Conservation (phyloP, 2,113 vertebrate species). For the Pangasianodon gigas region DNA sequence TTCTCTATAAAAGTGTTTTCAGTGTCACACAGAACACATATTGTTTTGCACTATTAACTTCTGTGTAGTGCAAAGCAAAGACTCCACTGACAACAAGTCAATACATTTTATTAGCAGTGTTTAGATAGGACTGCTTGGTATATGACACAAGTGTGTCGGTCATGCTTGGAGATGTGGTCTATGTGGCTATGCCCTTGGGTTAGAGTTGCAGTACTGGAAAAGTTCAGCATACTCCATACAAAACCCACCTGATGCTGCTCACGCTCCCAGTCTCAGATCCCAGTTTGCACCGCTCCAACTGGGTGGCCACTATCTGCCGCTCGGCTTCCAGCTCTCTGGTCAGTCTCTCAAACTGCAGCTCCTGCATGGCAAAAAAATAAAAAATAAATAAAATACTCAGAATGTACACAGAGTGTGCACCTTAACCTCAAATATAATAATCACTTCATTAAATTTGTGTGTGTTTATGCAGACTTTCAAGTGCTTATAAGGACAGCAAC, state of each 20-base stretch:
- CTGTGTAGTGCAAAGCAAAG: background rate
- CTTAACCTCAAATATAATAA: background rate
- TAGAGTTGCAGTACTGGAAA: background rate
- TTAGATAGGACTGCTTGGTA: background rate
- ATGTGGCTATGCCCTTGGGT: background rate
- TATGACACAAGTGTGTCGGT: background rate
- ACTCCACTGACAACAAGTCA: background rate
- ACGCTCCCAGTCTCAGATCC: conserved; percentile 97
- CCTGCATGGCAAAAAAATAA: conserved; percentile 72
- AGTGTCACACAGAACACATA: conserved; percentile 5
- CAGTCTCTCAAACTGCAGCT: conserved; percentile 97
- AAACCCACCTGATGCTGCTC: conserved; percentile 95
- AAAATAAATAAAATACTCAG: background rate
- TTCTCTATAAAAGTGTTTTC: background rate
- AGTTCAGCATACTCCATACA: background rate
- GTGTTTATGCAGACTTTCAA: conserved; percentile 14
- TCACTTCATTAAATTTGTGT: conserved; percentile 15
- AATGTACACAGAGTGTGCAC: conserved; percentile 5
- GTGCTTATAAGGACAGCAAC: background rate
- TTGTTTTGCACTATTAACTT: background rate
- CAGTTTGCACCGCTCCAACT: conserved; percentile 99
- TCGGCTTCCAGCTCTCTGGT: conserved; percentile 98
- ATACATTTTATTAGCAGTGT: background rate
- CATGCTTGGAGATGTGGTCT: background rate
- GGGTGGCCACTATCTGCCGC: conserved; percentile 96